Base-by-base conservation (phyloP, 2,797 vertebrate species). In the Cygnus olor region DNA sequence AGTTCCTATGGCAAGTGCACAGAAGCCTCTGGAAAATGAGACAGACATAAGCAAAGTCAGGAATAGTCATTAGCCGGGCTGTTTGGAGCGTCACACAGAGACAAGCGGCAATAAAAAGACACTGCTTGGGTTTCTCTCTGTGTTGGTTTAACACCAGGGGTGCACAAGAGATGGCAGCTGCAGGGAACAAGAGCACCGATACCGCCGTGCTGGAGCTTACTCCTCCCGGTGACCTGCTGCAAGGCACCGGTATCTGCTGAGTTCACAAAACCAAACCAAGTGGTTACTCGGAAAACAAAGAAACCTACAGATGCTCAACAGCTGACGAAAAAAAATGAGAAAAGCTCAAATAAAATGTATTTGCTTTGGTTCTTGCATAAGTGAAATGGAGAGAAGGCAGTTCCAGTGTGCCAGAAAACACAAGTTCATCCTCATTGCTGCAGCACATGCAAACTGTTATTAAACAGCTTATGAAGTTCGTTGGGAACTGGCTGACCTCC, bases 61-160 rank as follows among this genome's bases (percentile, higher is more conserved):
- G 40, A 36, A 13, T 3, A 11, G 27, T 3, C 24, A 9, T 7
- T 7, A 17, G 24, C 58, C 64, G 40, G 74, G 70, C 49, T 25
- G 18, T 6, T 36, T 38, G 24, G 16, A 30, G 63, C 40, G 14
- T 6, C 66, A 30, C 34, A 22, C 18, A 56, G 72, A 53, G 40
- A 38, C 11, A 14, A 10, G 11, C 28, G 25, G 30, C 38, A 36
- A 1, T 10, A 25, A 6, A 38, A 21, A 1, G 2, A 15, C 6
- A 3, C 38, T 30, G 6, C 0, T 1, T 10, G 32, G 6, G 42
- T 10, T 40, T 64, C 54, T 71, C 40, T 65, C 34, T 16, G 15
- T 4, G 22, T 2, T 34, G 7, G 10, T 40, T 76, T 30, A 49
- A 42, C 24, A 13, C 32, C 10, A 14, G 44, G 18, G 32, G 38